Percentiles rank a stretch among this genome's conserved stretches.
These are phyloP conservation scores for Megastigmus dorsalis DNA, from an alignment of 2,888 invertebrate genomes.

Conservation along the genomic window DNA sequence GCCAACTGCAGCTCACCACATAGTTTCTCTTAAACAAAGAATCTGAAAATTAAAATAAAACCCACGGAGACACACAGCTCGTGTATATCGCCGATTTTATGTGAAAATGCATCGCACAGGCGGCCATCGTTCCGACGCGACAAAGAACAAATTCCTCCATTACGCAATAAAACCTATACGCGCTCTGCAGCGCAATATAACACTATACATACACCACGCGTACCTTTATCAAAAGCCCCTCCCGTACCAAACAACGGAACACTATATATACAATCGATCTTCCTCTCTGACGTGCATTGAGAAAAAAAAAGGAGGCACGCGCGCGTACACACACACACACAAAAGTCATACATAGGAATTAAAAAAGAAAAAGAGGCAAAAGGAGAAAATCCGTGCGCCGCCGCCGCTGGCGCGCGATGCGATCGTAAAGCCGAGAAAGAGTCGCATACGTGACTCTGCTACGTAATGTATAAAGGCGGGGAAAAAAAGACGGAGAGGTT, in stretches of 20 bases:
- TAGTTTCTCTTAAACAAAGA: too few species aligned
- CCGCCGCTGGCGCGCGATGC: constrained; percentile 2
- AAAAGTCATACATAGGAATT: too few species aligned
- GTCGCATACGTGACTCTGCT: constrained; percentile 35
- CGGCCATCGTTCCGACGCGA: too few species aligned
- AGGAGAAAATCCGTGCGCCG: constrained; percentile 30
- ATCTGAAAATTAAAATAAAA: too few species aligned
- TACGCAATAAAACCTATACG: constrained; percentile 34
- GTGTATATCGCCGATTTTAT: too few species aligned
- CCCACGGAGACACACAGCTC: background rate
- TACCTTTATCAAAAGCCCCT: background rate
- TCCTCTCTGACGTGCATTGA: too few species aligned
- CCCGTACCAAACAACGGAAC: too few species aligned
- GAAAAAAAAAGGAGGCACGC: too few species aligned
- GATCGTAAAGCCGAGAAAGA: constrained; percentile 21
- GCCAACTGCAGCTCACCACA: too few species aligned
- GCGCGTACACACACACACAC: too few species aligned
- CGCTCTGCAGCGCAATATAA: constrained; percentile 14
- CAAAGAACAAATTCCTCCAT: constrained; percentile 12
- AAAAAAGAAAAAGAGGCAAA: background rate
- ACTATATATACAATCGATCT: constrained; percentile 15
- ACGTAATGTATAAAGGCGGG: constrained; percentile 19
- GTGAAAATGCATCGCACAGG: background rate
- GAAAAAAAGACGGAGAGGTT: background rate
- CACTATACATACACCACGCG: background rate